Conservation (phyloP, 2,797 vertebrate species). For the Poecilia gillii region DNA sequence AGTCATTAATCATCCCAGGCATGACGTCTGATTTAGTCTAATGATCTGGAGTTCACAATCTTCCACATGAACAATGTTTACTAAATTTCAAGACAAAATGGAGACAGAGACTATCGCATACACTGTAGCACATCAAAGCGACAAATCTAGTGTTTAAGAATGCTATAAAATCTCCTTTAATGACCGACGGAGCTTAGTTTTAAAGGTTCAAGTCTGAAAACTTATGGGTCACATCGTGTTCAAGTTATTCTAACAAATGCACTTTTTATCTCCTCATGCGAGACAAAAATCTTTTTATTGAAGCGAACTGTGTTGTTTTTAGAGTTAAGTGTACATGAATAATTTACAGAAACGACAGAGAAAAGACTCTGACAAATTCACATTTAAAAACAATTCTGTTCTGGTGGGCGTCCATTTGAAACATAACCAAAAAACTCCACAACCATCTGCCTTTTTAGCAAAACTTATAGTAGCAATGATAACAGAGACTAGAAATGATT, state of each 20-base stretch:
- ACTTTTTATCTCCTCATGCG: background rate
- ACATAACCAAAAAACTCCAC: background rate
- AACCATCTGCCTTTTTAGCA: background rate
- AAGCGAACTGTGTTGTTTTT: background rate
- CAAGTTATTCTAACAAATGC: background rate
- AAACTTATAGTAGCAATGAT: background rate
- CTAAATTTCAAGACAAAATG: background rate
- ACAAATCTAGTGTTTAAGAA: background rate
- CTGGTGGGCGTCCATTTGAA: background rate
- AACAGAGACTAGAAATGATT: background rate
- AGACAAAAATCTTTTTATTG: background rate
- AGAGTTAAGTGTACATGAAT: background rate
- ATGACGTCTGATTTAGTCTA: constrained; percentile 2
- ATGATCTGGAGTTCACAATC: constrained; percentile 3
- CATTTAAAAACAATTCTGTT: background rate
- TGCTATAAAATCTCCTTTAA: background rate
- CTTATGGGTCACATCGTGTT: background rate
- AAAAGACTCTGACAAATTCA: background rate
- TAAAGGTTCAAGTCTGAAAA: too few species aligned
- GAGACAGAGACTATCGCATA: background rate
- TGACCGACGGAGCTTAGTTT: too few species aligned
- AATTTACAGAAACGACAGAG: background rate
- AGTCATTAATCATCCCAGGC: constrained; percentile 39
- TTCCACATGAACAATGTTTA: background rate
- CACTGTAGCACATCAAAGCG: background rate